These are phyloP conservation scores for Heliconius sara DNA, from an alignment of 2,888 invertebrate genomes.

Conservation along the genomic window DNA sequence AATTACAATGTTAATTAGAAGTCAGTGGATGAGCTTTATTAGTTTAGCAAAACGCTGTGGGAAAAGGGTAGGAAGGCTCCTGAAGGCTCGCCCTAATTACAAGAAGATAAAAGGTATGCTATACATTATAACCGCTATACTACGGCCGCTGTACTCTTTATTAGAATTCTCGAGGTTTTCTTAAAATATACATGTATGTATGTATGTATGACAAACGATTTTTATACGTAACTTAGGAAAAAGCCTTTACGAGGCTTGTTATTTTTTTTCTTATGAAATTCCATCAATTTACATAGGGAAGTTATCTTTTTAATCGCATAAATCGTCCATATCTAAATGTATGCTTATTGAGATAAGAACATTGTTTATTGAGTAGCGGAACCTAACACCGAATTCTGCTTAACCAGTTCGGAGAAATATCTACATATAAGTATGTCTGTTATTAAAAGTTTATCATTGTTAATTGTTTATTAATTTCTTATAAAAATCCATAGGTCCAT, in stretches of 20 bases:
- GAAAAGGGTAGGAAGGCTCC: conserved; percentile 16
- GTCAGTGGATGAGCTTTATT: conserved; percentile 23
- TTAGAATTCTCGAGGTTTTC: conserved; percentile 9
- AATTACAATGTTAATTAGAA: conserved; percentile 15
- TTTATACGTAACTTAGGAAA: background rate
- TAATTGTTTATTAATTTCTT: no score
- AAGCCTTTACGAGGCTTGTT: background rate
- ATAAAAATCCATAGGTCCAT: no score
- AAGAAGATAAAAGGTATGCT: conserved; percentile 20
- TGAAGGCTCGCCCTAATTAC: conserved; percentile 20
- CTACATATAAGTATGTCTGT: background rate
- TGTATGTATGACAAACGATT: background rate
- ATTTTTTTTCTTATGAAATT: background rate
- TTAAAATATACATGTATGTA: background rate
- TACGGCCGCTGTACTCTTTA: background rate
- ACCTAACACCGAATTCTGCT: background rate
- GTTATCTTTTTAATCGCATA: background rate
- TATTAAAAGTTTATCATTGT: no score
- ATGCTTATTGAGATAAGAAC: background rate
- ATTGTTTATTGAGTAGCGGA: background rate
- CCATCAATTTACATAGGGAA: background rate
- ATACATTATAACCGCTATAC: conserved; percentile 17
- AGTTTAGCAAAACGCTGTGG: conserved; percentile 17
- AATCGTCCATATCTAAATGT: background rate
- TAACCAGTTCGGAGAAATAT: background rate